phyloP scores from a whole-genome alignment of 2,888 invertebrate species.

The Nymphalis urticae region DNA sequence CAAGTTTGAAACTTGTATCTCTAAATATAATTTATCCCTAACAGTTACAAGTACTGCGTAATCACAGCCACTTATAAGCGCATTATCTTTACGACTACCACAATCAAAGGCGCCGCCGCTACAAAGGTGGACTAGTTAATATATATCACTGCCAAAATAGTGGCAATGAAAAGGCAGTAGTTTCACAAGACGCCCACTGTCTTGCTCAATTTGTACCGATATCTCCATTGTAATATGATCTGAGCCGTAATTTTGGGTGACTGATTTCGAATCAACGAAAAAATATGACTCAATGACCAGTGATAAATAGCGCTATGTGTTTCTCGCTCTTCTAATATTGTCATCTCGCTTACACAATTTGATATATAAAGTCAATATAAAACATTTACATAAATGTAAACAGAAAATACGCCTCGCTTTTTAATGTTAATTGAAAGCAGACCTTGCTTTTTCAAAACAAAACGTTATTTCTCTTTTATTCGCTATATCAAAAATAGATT shows the following conservation, averaged over 20 bases:
- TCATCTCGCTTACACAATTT: not conserved
- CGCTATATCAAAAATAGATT: too few species aligned
- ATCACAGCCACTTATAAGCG: slow-evolving; percentile 29
- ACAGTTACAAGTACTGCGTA: slow-evolving; percentile 11
- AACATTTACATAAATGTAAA: too few species aligned
- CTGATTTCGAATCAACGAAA: slow-evolving; percentile 15
- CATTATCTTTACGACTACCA: slow-evolving; percentile 28
- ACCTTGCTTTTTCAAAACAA: too few species aligned
- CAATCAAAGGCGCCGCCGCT: slow-evolving; percentile 31
- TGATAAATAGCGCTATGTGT: not conserved
- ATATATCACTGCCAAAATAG: slow-evolving; percentile 23
- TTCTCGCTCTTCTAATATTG: not conserved
- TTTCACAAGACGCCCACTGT: slow-evolving; percentile 37
- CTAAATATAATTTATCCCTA: slow-evolving; percentile 7
- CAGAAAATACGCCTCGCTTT: too few species aligned
- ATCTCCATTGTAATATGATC: slow-evolving; percentile 28
- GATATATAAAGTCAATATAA: too few species aligned
- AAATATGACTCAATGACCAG: not conserved
- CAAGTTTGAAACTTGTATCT: not conserved
- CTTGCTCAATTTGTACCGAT: slow-evolving; percentile 33
- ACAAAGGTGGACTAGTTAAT: slow-evolving; percentile 25
- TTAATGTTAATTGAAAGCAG: too few species aligned
- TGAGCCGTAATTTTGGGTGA: slow-evolving; percentile 16
- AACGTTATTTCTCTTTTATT: too few species aligned
- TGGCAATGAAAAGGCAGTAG: slow-evolving; percentile 36